Evolutionary conservation across 2,113 vertebrate species (phyloP).

Genomic region (Leucoraja erinaceus): DNA sequence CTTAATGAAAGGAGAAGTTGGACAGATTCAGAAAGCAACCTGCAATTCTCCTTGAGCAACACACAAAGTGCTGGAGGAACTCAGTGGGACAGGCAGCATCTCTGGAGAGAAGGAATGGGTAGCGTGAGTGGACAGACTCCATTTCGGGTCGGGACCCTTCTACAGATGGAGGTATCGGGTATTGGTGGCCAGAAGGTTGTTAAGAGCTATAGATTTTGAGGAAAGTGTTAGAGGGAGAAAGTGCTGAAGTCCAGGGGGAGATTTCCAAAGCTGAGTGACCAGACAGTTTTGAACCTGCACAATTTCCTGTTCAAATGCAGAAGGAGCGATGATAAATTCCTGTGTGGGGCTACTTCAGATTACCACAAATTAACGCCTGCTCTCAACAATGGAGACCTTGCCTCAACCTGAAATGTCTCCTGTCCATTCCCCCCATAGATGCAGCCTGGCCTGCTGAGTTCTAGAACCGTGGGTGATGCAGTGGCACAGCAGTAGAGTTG

Average conservation of each 20-base stretch:
- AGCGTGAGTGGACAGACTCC: too few species aligned
- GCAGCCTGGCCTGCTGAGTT: too few species aligned
- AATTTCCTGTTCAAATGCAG: neutral
- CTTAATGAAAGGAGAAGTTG: neutral
- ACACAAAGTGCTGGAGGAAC: too few species aligned
- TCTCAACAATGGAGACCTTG: neutral
- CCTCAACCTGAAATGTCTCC: too few species aligned
- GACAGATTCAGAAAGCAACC: neutral
- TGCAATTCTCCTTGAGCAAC: neutral
- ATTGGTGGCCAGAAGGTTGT: neutral
- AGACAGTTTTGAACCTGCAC: neutral
- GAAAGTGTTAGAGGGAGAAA: neutral
- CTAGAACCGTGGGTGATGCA: too few species aligned
- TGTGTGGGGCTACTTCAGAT: neutral
- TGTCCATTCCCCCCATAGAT: too few species aligned
- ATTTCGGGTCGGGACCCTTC: too few species aligned
- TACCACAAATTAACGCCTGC: neutral
- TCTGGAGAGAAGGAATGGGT: too few species aligned
- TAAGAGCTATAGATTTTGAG: neutral
- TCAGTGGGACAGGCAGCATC: too few species aligned
- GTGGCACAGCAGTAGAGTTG: too few species aligned
- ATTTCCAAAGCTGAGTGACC: neutral
- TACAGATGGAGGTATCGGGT: too few species aligned
- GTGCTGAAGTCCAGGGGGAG: neutral
- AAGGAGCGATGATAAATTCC: neutral